Evolutionary conservation across 2,888 invertebrate genomes (phyloP).

Genomic region (Coelinius sp.): DNA sequence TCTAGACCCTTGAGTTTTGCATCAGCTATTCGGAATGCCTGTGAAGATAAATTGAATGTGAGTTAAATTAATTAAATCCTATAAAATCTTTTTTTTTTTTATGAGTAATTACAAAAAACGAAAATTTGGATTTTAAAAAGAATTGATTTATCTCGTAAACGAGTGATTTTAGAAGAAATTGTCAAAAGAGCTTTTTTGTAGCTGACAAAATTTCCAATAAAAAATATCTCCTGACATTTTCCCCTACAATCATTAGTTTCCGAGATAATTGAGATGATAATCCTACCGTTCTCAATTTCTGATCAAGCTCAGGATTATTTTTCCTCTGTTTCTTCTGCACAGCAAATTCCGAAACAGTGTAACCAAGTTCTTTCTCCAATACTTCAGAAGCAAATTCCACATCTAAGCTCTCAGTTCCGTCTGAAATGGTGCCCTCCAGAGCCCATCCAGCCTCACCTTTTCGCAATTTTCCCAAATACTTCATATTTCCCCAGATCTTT

Average conservation of each 20-base stretch:
- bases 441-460: conserved; percentile 74
- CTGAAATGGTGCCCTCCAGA: conserved; percentile 74
- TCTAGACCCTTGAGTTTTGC: conserved; percentile 54
- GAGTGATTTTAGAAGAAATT: too few relatives aligned
- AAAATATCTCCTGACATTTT: too few relatives aligned
- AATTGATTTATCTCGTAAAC: too few relatives aligned
- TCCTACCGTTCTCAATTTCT: conserved; percentile 56
- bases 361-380: conserved; percentile 59
- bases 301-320: conserved; percentile 56
- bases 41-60: background rate
- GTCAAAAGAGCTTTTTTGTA: too few relatives aligned
- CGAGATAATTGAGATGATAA: background rate
- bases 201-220: too few relatives aligned
- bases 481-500: conserved; percentile 75
- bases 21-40: conserved; percentile 60
- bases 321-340: conserved; percentile 59
- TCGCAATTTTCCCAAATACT: conserved; percentile 74
- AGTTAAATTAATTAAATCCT: conserved; percentile 13
- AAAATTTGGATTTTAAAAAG: too few relatives aligned
- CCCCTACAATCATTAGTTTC: background rate
- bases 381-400: conserved; percentile 75
- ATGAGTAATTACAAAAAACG: too few relatives aligned
- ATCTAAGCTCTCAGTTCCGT: conserved; percentile 74
- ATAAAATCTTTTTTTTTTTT: too few relatives aligned
- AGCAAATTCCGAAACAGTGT: conserved; percentile 58